Base-by-base conservation (phyloP, 2,888 invertebrate genomes). In the Quadriops clusia region DNA sequence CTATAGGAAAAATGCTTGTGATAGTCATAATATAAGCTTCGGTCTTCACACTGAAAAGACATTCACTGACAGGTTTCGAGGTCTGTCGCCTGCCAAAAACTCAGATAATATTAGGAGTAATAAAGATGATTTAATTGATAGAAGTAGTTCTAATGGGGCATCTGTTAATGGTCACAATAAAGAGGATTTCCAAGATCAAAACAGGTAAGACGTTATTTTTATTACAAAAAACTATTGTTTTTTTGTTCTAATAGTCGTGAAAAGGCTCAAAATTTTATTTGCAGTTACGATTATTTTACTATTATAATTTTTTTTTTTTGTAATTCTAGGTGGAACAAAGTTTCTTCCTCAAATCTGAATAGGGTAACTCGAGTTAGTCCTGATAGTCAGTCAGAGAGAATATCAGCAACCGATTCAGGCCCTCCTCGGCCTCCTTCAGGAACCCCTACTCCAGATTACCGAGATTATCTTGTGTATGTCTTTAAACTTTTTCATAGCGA, bases 381-480 rank as follows among this genome's bases (percentile, higher is more conserved):
- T 3, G 60, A 61, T 37, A 60, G 61, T 46, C 61, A 60, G 34
- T 54, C 57, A 33, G 61, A 62, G 17, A 40, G 46, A 24, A 43
- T 48, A 21, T 34, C 48, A 38, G 34, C 39, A 9, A 40, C 44
- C 10, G 47, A 47, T 34, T 39, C 40, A 32, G 43, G 40, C 31
- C 43, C 41, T 28, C 40, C 34, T 16, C 22, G 30, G 5, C 28
- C 29, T 11, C 28, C n/a, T n/a, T n/a, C n/a, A 30, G 40, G 32
- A 25, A 44, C 42, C 21, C 37, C 29, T 34, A 41, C 42, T 16
- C 40, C 46, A 7, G 55, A 53, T 35, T 54, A 50, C 44, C 60
- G 58, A 21, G 70, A 72, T 47, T 74, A 70, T 57, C 60, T 70
- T 52, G 65, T 63, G 74, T 74, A 54, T 67, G 68, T 61, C 18